A percentile compares a stretch with the other conserved stretches of the same genome.
These are phyloP conservation scores for Xestia sexstrigata DNA, from an alignment of 2,888 invertebrate genomes.

Conservation along the genomic window DNA sequence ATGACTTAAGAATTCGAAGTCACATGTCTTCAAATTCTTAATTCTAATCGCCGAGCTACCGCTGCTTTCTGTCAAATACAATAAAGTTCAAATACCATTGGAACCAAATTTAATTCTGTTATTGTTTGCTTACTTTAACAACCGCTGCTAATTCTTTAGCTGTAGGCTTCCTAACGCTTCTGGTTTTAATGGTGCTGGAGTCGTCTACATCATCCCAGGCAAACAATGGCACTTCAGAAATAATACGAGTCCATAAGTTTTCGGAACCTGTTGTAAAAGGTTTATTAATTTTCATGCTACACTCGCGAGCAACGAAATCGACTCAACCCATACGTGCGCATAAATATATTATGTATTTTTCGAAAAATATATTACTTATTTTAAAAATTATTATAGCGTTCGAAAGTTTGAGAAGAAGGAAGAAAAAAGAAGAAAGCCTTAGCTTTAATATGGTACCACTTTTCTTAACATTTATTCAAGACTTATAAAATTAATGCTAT, in stretches of 20 bases:
- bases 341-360: no score
- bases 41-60: neutral
- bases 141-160: constrained; percentile 74
- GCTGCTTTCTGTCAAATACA: neutral
- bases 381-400: no score
- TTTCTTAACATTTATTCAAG: no score
- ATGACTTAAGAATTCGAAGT: no score
- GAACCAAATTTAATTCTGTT: neutral
- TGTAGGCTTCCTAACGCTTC: constrained; percentile 78
- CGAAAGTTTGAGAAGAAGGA: no score
- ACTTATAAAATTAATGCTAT: no score
- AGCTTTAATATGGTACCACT: no score
- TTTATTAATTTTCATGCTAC: neutral
- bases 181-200: constrained; percentile 79
- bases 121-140: constrained; percentile 67
- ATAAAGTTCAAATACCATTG: neutral
- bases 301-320: no score
- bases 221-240: constrained; percentile 77
- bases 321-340: no score
- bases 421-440: no score
- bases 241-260: constrained; percentile 75
- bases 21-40: neutral
- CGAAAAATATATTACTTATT: no score
- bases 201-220: constrained; percentile 86
- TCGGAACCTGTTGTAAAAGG: constrained; percentile 51